Evolutionary conservation across 2,797 vertebrate species (phyloP).

Genomic region (Lepus oiostolus): DNA sequence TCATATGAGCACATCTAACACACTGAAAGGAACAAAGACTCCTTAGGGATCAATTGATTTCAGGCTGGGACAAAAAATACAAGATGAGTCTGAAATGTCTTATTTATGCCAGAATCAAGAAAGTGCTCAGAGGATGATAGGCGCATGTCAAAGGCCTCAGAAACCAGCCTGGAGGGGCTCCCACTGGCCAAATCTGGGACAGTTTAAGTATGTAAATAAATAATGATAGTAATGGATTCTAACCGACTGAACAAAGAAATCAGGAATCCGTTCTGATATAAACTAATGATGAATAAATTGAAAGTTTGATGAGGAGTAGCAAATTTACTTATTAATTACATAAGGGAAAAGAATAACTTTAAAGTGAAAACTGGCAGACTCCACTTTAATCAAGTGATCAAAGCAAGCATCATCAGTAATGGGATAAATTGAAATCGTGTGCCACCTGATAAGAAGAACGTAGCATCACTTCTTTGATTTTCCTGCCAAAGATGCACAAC

Average conservation of each 20-base stretch:
- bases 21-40: background rate
- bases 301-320: conserved; percentile 54
- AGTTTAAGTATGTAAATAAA: conserved; percentile 34
- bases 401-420: conserved; percentile 42
- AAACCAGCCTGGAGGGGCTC: background rate
- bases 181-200: background rate
- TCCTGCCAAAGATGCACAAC: conserved; percentile 39
- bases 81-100: conserved; percentile 6
- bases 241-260: conserved; percentile 42
- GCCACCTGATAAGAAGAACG: background rate
- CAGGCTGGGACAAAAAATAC: background rate
- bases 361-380: conserved; percentile 48
- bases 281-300: conserved; percentile 47
- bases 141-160: background rate
- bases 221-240: background rate
- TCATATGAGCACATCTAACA: background rate
- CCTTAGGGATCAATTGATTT: conserved; percentile 51
- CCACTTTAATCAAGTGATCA: conserved; percentile 65
- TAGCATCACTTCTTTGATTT: conserved; percentile 34
- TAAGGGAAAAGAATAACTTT: conserved; percentile 20
- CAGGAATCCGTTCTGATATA: conserved; percentile 10
- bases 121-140: background rate
- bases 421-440: background rate
- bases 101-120: conserved; percentile 21
- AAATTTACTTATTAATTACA: conserved; percentile 64